Percentiles rank a stretch among this genome's conserved stretches.
Evolutionary conservation across 2,797 vertebrate species (phyloP).

Genomic region (Epinephelus awoara): DNA sequence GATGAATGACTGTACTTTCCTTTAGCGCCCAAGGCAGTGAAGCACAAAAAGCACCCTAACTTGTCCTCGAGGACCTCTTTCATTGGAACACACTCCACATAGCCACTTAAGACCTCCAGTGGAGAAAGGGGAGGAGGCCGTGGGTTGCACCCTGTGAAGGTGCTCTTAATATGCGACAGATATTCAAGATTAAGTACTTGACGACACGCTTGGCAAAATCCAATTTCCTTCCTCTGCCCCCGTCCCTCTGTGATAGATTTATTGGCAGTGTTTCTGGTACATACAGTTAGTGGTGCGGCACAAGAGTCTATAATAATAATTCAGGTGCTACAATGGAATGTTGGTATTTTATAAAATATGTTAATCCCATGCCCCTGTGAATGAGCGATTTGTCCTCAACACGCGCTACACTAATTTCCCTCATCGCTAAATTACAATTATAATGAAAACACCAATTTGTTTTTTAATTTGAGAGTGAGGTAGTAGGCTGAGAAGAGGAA

Average conservation of each 20-base stretch:
- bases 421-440: constrained; percentile 18
- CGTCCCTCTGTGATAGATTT: constrained; percentile 74
- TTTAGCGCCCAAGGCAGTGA: constrained; percentile 34
- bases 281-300: constrained; percentile 55
- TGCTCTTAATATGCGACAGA: constrained; percentile 82
- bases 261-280: constrained; percentile 77
- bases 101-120: constrained; percentile 63
- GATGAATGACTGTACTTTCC: constrained; percentile 53
- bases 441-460: constrained; percentile 25
- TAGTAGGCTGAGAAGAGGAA: neutral
- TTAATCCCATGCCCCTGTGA: constrained; percentile 54
- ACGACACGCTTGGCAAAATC: constrained; percentile 85
- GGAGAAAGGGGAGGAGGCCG: constrained; percentile 51
- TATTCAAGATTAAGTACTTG: constrained; percentile 87
- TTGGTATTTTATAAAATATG: constrained; percentile 66
- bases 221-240: constrained; percentile 83
- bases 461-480: constrained; percentile 35
- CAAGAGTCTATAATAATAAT: constrained; percentile 58
- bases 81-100: constrained; percentile 59
- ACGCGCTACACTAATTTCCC: constrained; percentile 15
- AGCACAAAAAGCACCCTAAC: constrained; percentile 53
- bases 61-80: constrained; percentile 51
- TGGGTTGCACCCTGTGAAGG: constrained; percentile 61
- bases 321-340: constrained; percentile 58
- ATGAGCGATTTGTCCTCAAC: constrained; percentile 36